Conservation (phyloP, 2,113 vertebrate genomes). For the Nothoprocta perdicaria region DNA sequence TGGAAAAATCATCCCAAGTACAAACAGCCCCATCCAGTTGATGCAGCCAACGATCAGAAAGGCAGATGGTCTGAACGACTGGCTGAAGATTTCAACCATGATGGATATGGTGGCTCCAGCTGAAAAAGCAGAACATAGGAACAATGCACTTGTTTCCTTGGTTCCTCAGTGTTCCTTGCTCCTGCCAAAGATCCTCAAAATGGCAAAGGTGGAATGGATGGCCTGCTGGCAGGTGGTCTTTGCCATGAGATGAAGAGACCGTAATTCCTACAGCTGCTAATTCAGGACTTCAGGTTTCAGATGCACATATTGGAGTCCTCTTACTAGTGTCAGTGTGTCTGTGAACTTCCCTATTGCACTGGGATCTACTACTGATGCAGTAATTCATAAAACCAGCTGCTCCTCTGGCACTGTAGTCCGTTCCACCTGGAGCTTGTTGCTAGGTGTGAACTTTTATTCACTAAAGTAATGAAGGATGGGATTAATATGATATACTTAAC, state of each 20-base stretch:
- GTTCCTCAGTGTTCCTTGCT: background rate
- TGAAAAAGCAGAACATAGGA: constrained; percentile 11
- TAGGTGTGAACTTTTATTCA: background rate
- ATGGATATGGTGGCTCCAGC: constrained; percentile 66
- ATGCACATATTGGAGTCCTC: background rate
- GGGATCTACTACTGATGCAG: background rate
- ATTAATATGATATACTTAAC: background rate
- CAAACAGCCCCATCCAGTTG: constrained; percentile 75
- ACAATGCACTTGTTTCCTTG: background rate
- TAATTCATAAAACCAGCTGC: background rate
- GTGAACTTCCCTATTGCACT: background rate
- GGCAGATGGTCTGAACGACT: constrained; percentile 73
- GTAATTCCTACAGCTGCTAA: background rate
- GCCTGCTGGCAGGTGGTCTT: background rate
- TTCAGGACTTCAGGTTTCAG: background rate
- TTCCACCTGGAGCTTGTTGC: background rate
- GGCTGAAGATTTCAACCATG: constrained; percentile 77
- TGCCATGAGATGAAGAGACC: background rate
- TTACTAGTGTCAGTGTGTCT: background rate
- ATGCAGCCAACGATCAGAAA: constrained; percentile 72
- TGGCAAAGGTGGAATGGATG: background rate
- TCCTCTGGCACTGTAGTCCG: background rate
- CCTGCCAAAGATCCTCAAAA: background rate
- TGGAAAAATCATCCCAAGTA: constrained; percentile 76
- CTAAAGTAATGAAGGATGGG: background rate